Conservation (phyloP, 1,140 invertebrate species). For the Tribolium madens region DNA sequence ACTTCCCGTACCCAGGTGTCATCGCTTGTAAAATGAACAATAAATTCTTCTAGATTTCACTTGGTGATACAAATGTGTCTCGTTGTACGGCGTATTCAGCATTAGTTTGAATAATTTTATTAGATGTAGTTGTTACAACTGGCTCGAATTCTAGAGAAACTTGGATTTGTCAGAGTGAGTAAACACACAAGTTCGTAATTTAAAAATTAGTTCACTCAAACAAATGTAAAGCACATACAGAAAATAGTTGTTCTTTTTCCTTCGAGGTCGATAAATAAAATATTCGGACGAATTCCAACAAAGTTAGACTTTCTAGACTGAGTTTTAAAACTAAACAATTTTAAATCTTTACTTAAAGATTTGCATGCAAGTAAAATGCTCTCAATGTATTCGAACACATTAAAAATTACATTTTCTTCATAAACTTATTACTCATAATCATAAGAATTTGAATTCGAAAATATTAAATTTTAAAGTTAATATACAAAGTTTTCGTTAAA, state of each 20-base stretch:
- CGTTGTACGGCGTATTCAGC: not conserved
- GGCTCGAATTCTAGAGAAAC: not conserved
- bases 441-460: no score
- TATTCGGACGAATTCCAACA: not conserved
- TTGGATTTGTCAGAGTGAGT: not conserved
- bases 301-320: not conserved
- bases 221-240: not conserved
- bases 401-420: no score
- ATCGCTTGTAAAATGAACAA: not conserved
- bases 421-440: no score
- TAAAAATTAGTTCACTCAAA: not conserved
- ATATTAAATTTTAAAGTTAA: no score
- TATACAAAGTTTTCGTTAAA: no score
- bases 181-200: not conserved
- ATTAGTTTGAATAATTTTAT: conserved; percentile 13
- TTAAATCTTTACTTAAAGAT: not conserved
- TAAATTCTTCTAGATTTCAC: conserved; percentile 11
- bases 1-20: not conserved
- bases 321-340: not conserved
- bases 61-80: not conserved
- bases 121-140: not conserved
- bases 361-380: not conserved
- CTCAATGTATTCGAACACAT: no score
- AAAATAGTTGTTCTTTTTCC: not conserved
- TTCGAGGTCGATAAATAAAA: not conserved